Conservation (phyloP, 2,797 vertebrate genomes). For the Clamator glandarius region DNA sequence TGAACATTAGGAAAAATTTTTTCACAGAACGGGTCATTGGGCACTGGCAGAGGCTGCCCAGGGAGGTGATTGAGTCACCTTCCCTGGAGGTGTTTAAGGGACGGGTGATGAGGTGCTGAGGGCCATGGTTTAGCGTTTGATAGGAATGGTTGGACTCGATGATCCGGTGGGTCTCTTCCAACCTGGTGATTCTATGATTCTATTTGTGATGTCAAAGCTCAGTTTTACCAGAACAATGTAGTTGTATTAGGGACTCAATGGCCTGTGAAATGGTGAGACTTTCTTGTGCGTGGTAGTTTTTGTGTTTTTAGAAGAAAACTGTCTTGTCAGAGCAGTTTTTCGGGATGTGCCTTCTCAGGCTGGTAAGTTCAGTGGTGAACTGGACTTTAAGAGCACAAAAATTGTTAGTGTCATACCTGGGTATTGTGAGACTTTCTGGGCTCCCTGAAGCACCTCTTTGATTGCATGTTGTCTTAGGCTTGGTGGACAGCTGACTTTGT, state of each 20-base stretch:
- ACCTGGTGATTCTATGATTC: too few relatives aligned
- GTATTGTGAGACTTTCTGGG: not conserved
- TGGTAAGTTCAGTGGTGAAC: not conserved
- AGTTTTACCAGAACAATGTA: not conserved
- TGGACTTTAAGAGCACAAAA: not conserved
- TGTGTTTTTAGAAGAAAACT: not conserved
- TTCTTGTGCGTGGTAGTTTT: not conserved
- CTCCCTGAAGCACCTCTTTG: not conserved
- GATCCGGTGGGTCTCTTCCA: too few relatives aligned
- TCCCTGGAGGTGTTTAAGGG: too few relatives aligned
- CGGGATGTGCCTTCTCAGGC: not conserved
- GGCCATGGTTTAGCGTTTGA: too few relatives aligned
- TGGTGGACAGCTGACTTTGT: not conserved
- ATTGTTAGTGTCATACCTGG: not conserved
- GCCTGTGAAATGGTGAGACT: not conserved
- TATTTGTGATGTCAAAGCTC: not conserved
- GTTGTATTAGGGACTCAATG: not conserved
- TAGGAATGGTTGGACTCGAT: too few relatives aligned
- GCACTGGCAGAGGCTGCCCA: too few relatives aligned
- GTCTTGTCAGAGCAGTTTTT: not conserved
- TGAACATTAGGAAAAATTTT: too few relatives aligned
- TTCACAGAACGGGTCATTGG: too few relatives aligned
- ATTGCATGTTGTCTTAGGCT: not conserved
- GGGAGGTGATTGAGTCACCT: too few relatives aligned
- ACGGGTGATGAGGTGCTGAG: too few relatives aligned